Evolutionary conservation across 2,797 vertebrate species (phyloP), one percentile per base, ranked within the genome.

Genomic region (Cyprinella venusta): DNA sequence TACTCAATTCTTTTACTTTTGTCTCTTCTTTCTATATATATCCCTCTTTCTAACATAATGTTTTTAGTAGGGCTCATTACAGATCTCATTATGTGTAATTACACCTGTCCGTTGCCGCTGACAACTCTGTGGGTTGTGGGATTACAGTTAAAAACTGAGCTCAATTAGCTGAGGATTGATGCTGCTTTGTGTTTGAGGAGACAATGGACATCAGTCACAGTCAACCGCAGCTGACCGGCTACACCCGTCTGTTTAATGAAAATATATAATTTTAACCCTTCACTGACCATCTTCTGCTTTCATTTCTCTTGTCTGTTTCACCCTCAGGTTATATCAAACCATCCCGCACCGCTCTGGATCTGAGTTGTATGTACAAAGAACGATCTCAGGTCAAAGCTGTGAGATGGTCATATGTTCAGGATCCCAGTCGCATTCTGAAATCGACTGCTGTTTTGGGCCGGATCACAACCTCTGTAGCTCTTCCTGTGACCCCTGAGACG

Each of bases 61-160:
- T 78, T 79, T 86, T 86, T 83, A 86, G 83, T 81, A 84, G 86
- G 90, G 84, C 92, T 94, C 93, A 94, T 95, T 94, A 94, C 85
- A 84, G 91, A 93, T 93, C 91, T 94, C 92, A 94, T 95, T 95
- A 94, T 93, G 90, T 93, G 89, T 94, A 93, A 95, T 95, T 94
- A 95, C 93, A 94, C 93, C 93, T 93, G 90, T 92, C 90, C 86
- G 90, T 90, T 90, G 88, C 88, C 69, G 76, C 86, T 93, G 92
- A 93, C 92, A 91, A 92, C 89, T 90, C 92, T 93, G 93, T 93
- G 94, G 93, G 93, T 89, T 88, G 87, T 69, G 79, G 84, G 86
- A 84, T 88, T 78, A 79, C 86, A 74, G 83, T 91, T 75, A 88
- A 88, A 90, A 91, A 90, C 63, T 82, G 87, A 86, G 90, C 89